Evolutionary conservation across 2,797 vertebrate genomes (phyloP), one percentile per base, ranked within the genome.

Genomic region (Loris lydekkerianus): DNA sequence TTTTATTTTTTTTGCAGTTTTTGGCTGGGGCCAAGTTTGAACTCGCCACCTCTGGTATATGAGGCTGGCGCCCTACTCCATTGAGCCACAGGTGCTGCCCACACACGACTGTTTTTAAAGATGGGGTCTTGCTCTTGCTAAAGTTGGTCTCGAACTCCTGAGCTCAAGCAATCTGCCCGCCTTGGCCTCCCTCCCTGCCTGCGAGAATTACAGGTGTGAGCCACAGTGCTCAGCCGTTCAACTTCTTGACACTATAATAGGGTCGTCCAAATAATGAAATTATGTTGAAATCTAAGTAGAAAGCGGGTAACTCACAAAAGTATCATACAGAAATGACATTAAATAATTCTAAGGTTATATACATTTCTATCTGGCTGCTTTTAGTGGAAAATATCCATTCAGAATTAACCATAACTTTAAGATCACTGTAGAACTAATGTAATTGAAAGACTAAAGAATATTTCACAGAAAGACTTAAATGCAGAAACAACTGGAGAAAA

Each of bases 381-480:
- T 91, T 20, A 89, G 25, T 90, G 37, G 17, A 69, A 96, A 70
- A 60, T n/a, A n/a, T 86, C n/a, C 34, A 58, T 17, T 21, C 61
- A 43, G 86, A 78, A 65, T 76, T 92, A 75, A 94, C 23, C 11
- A 40, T 69, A 37, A 43, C 61, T 80, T 77, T 91, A 87, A 70
- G 31, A 72, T 83, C 67, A 89, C 43, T 76, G 1, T 83, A 46
- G 1, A 65, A 43, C 29, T 63, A 77, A 89, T 77, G 0, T 21
- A 83, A 77, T 27, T 23, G 25, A 87, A 95, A 90, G 43, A 49
- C 60, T 94, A 29, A 65, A 65, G n/a, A 87, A 60, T 40, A 43
- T 3, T 65, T 92, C 23, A 85, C 11, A 75, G 69, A 89, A 58
- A 84, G 3, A 81, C 76, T 88, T 86, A 40, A 27, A 65, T 76